phyloP scores from a whole-genome alignment of 2,797 vertebrate genomes.

The Acipenser oxyrinchus region DNA sequence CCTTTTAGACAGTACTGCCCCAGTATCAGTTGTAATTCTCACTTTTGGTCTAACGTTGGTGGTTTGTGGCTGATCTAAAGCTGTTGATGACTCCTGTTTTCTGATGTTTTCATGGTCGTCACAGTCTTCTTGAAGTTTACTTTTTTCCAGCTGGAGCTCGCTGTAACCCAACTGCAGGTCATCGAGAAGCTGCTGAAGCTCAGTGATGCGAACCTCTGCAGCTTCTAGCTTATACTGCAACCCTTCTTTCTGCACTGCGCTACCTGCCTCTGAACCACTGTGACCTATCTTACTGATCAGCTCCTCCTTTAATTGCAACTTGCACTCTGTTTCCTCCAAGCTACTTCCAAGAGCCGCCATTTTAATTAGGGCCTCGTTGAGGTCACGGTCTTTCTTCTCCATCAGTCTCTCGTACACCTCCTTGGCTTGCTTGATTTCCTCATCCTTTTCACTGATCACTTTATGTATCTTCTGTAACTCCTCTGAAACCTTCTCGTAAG shows the following conservation, averaged over 20 bases:
- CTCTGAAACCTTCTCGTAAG: slow-evolving; percentile 66
- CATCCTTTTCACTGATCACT: slow-evolving; percentile 77
- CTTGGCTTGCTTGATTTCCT: slow-evolving; percentile 76
- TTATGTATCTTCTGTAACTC: slow-evolving; percentile 76
- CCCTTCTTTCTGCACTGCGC: slow-evolving; percentile 46
- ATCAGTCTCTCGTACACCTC: slow-evolving; percentile 75
- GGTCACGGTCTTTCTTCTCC: slow-evolving; percentile 76
- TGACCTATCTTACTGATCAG: slow-evolving; percentile 62
- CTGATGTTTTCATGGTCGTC: slow-evolving; percentile 32
- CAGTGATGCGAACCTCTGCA: slow-evolving; percentile 58
- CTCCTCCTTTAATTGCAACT: slow-evolving; percentile 73
- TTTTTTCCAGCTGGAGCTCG: slow-evolving; percentile 54
- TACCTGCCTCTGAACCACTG: slow-evolving; percentile 47
- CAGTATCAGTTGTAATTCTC: slow-evolving; percentile 53
- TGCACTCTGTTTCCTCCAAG: slow-evolving; percentile 79
- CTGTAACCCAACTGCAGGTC: slow-evolving; percentile 57
- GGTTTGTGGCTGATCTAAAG: slow-evolving; percentile 19
- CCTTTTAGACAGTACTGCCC: slow-evolving; percentile 63
- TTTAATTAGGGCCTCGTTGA: slow-evolving; percentile 81
- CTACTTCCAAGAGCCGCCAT: slow-evolving; percentile 76
- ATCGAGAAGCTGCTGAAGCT: slow-evolving; percentile 58
- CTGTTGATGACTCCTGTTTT: slow-evolving; percentile 30
- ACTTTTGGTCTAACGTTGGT: slow-evolving; percentile 42
- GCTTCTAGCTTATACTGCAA: slow-evolving; percentile 52
- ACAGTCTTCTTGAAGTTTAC: slow-evolving; percentile 39